These are phyloP conservation scores for Tetranychus cinnabarinus DNA, from an alignment of 1,140 invertebrate species.

Conservation along the genomic window DNA sequence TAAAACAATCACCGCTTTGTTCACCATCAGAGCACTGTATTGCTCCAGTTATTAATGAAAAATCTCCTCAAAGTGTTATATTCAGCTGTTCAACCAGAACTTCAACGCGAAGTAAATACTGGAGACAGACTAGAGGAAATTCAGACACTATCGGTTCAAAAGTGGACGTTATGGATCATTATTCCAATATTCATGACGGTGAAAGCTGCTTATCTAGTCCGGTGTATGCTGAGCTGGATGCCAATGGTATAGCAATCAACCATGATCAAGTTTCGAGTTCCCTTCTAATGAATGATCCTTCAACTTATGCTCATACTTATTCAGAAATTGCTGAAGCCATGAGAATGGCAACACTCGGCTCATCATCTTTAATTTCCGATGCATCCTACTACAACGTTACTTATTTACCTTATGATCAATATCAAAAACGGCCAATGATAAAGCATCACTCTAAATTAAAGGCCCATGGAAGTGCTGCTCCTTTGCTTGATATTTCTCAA, in stretches of 20 bases:
- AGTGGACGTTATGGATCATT: neutral
- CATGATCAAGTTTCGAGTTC: neutral
- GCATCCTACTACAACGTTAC: constrained; percentile 9
- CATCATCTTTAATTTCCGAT: constrained; percentile 5
- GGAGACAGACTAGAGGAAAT: neutral
- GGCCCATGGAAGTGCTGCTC: constrained; percentile 1
- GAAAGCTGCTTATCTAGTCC: constrained; percentile 10
- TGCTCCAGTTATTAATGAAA: constrained; percentile 9
- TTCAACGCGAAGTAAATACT: constrained; percentile 6
- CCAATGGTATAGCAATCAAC: neutral
- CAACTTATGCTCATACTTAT: constrained; percentile 8
- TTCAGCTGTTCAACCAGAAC: constrained; percentile 5
- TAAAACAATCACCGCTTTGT: neutral
- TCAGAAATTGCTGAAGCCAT: constrained; percentile 5
- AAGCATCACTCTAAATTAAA: constrained; percentile 1
- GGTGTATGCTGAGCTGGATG: constrained; percentile 10
- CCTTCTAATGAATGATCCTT: neutral
- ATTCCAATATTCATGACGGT: neutral
- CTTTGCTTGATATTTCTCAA: constrained; percentile 1
- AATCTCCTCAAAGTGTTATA: constrained; percentile 9
- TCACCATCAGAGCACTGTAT: constrained; percentile 6
- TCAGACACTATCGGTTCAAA: neutral
- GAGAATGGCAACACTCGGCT: constrained; percentile 1
- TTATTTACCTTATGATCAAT: constrained; percentile 7
- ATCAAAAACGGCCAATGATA: constrained; percentile 3